Evolutionary conservation across 2,888 invertebrate species (phyloP).

Genomic region (Erpobdella octoculata): DNA sequence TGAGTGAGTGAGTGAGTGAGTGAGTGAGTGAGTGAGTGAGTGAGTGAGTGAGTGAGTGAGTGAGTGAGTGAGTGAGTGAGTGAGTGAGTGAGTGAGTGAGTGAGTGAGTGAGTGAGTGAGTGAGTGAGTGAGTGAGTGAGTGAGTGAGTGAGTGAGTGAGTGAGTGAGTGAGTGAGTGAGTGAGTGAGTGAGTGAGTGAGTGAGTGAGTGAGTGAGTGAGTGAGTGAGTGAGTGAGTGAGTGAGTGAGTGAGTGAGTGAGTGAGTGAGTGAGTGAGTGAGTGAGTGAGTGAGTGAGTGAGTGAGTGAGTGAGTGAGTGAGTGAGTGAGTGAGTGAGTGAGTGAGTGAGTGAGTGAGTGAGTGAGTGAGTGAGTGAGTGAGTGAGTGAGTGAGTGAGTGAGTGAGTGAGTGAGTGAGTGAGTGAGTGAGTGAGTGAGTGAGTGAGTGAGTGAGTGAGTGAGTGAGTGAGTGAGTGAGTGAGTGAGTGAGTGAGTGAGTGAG

Average conservation of each 20-base stretch:
- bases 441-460: not conserved
- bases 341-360: constrained; percentile 31
- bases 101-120: constrained; percentile 24
- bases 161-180: constrained; percentile 25
- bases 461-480: not conserved
- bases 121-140: constrained; percentile 26
- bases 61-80: constrained; percentile 13
- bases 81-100: constrained; percentile 18
- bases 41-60: not conserved
- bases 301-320: constrained; percentile 31
- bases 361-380: constrained; percentile 32
- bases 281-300: constrained; percentile 21
- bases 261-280: constrained; percentile 19
- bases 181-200: constrained; percentile 24
- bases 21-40: not conserved
- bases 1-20: not conserved
- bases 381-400: constrained; percentile 33
- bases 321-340: constrained; percentile 31
- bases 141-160: constrained; percentile 24
- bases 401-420: constrained; percentile 31
- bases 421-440: constrained; percentile 27
- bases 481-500: too few species aligned
- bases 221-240: not conserved
- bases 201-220: constrained; percentile 2
- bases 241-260: not conserved